phyloP scores from a whole-genome alignment of 2,888 invertebrate species.

The Norana najaformis region DNA sequence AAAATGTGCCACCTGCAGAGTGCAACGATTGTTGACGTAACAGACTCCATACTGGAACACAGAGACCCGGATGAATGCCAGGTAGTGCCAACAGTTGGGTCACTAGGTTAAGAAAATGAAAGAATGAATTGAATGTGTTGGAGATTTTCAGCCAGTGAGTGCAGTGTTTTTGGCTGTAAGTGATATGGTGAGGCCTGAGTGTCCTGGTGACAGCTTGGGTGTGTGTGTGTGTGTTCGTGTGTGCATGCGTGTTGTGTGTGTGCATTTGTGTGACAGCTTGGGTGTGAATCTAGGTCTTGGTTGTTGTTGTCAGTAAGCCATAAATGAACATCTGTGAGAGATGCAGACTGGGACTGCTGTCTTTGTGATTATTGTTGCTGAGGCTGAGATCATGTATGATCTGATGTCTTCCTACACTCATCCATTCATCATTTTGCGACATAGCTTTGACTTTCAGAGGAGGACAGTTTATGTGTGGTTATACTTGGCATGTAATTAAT shows the following conservation, averaged over 20 bases:
- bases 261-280: background rate
- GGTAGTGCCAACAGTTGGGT: too few relatives aligned
- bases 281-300: background rate
- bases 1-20: too few relatives aligned
- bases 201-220: background rate
- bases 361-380: background rate
- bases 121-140: too few relatives aligned
- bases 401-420: background rate
- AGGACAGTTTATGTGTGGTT: background rate
- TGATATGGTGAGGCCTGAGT: too few relatives aligned
- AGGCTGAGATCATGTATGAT: too few relatives aligned
- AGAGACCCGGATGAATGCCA: too few relatives aligned
- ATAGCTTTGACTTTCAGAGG: background rate
- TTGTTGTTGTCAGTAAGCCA: background rate
- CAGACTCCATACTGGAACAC: too few relatives aligned
- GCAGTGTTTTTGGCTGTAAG: too few relatives aligned
- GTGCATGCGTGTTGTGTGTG: background rate
- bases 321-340: background rate
- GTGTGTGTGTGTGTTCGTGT: background rate
- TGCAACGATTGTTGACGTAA: too few relatives aligned
- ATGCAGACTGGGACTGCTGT: background rate
- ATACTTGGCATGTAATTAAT: background rate
- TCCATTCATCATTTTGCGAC: background rate
- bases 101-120: too few relatives aligned
- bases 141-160: too few relatives aligned